Evolutionary conservation across 1,140 invertebrate genomes (phyloP), one percentile per base, ranked within the genome.

Genomic region (Pogonognathellus flavescens): DNA sequence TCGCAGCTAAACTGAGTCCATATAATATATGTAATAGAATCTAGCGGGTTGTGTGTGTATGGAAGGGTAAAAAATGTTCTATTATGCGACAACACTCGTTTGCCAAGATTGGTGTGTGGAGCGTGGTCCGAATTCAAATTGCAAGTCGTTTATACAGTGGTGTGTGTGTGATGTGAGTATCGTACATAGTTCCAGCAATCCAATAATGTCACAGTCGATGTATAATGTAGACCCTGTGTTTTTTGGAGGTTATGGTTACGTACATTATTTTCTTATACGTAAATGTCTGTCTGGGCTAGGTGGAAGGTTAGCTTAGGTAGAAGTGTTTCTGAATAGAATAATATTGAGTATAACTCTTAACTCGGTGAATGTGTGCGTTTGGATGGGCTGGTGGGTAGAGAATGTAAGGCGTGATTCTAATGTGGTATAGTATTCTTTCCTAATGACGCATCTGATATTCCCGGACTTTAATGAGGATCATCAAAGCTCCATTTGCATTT

Each of bases 381-480:
- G 31, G 22, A 11, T 18, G 18, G 16, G 18, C n/a, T 9, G 16
- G 49, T 50, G 70, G 70, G 49, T 50, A 1, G 62, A 49, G 41
- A 76, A 76, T 76, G 70, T 49, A 76, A 76, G 31, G 70, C 70
- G 70, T 76, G 70, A 76, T 76, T 76, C 70, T 76, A 76, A 76
- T 76, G 70, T 76, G 70, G 31, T 76, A 31, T 31, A 76, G 14
- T 76, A 76, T 76, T 76, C 70, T 76, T 31, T 76, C 70, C 70
- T 76, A 52, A 85, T 81, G 84, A 81, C 84, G 70, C 70, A 84
- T 85, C 55, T 85, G 84, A 80, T 85, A 72, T 85, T 85, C 31
- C 76, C 72, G 57, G 70, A 70, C 84, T 81, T 85, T 85, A 85
- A 85, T 85, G 84, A 85, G 84, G 55, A 85, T 85, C 84, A 85